Conservation (phyloP, 2,888 invertebrate genomes). For the Drosophila histrio region DNA sequence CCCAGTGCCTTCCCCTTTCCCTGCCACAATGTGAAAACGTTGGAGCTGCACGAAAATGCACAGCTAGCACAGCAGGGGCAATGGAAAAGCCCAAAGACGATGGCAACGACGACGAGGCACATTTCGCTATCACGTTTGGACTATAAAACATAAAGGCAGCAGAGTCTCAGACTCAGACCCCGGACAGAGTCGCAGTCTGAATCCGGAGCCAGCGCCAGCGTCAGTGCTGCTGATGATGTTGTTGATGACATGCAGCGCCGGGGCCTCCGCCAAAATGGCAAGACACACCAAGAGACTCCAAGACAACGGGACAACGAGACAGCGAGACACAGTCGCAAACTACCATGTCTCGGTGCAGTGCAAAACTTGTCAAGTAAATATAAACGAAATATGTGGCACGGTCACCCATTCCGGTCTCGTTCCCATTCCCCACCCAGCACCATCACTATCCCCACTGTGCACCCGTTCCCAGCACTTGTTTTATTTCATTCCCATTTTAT, state of each 20-base stretch:
- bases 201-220: slow-evolving; percentile 16
- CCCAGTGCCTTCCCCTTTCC: background rate
- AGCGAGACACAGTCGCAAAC: slow-evolving; percentile 16
- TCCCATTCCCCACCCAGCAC: background rate
- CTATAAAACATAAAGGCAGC: slow-evolving; percentile 66
- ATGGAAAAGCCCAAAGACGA: slow-evolving; percentile 30
- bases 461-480: slow-evolving; percentile 49
- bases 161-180: slow-evolving; percentile 18
- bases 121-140: slow-evolving; percentile 75
- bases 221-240: slow-evolving; percentile 66
- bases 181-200: slow-evolving; percentile 9
- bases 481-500: slow-evolving; percentile 76
- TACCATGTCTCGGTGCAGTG: slow-evolving; percentile 57
- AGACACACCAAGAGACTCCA: slow-evolving; percentile 36
- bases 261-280: slow-evolving; percentile 63
- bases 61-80: slow-evolving; percentile 23
- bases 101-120: slow-evolving; percentile 46
- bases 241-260: slow-evolving; percentile 74
- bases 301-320: slow-evolving; percentile 1
- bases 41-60: slow-evolving; percentile 49
- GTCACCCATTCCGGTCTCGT: slow-evolving; percentile 42
- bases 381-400: slow-evolving; percentile 69
- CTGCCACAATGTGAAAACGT: background rate
- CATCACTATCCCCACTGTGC: background rate
- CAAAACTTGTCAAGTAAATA: slow-evolving; percentile 77